phyloP scores from a whole-genome alignment of 2,113 vertebrate species.

The Vulpes ferrilata region DNA sequence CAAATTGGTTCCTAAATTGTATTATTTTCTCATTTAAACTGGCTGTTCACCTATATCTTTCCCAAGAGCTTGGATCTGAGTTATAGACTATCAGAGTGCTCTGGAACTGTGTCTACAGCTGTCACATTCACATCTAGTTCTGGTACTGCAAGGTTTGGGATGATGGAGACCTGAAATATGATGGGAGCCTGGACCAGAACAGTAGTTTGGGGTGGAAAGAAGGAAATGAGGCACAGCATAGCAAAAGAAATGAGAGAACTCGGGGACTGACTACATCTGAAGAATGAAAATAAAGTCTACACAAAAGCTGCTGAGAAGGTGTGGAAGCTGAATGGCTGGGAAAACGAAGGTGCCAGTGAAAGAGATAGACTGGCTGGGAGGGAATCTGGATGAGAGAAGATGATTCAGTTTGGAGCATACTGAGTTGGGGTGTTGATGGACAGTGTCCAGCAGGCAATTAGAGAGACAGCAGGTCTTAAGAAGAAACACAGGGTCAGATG shows the following conservation, averaged over 20 bases:
- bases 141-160: background rate
- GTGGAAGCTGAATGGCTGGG: background rate
- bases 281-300: constrained; percentile 54
- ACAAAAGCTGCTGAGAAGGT: constrained; percentile 26
- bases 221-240: background rate
- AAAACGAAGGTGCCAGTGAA: constrained; percentile 42
- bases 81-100: background rate
- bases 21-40: constrained; percentile 15
- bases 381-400: background rate
- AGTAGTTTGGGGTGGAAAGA: background rate
- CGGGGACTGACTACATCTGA: background rate
- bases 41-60: background rate
- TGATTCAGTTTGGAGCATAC: background rate
- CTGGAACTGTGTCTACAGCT: background rate
- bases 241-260: constrained; percentile 6
- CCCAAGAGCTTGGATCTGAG: background rate
- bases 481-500: constrained; percentile 46
- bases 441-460: constrained; percentile 30
- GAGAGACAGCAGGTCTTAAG: background rate
- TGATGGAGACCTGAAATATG: constrained; percentile 5
- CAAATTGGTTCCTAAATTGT: constrained; percentile 35
- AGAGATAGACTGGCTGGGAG: background rate
- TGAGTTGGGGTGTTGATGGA: background rate
- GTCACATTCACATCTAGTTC: background rate
- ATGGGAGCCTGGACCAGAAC: background rate